These are phyloP conservation scores for Helicoverpa assulta DNA, from an alignment of 2,888 invertebrate genomes.

Conservation along the genomic window DNA sequence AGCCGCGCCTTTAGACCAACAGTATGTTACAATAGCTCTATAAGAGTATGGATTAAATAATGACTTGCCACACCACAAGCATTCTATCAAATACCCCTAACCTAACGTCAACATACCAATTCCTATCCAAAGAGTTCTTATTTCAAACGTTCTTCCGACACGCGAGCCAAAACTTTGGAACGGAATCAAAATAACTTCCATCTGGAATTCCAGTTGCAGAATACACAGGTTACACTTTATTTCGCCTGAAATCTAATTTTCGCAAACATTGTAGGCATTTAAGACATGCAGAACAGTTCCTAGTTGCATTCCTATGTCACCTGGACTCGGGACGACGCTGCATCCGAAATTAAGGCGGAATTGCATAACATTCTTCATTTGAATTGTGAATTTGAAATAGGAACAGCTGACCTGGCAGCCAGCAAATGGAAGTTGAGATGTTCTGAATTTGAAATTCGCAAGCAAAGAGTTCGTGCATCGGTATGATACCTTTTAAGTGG, in stretches of 20 bases:
- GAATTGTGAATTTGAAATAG: conserved; percentile 31
- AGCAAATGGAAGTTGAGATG: conserved; percentile 1
- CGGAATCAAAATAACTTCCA: conserved; percentile 52
- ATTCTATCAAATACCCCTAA: conserved; percentile 23
- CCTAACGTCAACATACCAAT: conserved; percentile 17
- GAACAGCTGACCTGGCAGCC: not conserved
- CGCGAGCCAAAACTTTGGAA: conserved; percentile 56
- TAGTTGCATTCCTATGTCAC: conserved; percentile 46
- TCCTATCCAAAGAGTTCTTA: conserved; percentile 22
- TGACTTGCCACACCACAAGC: not conserved
- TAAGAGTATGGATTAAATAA: not conserved
- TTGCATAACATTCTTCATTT: conserved; percentile 39
- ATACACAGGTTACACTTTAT: conserved; percentile 36
- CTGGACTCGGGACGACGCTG: conserved; percentile 42
- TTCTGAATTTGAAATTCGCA: not conserved
- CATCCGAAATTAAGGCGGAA: conserved; percentile 56
- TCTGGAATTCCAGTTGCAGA: conserved; percentile 42
- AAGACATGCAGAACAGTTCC: conserved; percentile 43
- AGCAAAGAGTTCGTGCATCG: not conserved
- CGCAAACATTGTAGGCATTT: conserved; percentile 62
- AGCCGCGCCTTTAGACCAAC: too few relatives aligned
- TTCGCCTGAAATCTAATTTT: conserved; percentile 69
- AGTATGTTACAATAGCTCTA: too few relatives aligned
- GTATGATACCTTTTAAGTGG: not conserved
- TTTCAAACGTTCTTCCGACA: conserved; percentile 43